These are phyloP conservation scores for Antheraea mylitta DNA, from an alignment of 1,140 invertebrate species.

Conservation along the genomic window DNA sequence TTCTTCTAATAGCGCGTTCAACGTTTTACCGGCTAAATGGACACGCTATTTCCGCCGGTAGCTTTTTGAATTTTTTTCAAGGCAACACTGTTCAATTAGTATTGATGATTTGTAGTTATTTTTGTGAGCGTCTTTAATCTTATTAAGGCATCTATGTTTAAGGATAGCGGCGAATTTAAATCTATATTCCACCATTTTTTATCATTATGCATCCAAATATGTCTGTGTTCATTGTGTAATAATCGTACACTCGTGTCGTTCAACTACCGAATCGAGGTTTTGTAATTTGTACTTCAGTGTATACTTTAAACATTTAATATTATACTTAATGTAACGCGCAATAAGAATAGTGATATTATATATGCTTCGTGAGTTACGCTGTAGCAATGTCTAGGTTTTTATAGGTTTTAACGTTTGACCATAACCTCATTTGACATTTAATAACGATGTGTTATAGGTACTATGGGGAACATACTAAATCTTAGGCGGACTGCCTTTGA, in stretches of 20 bases:
- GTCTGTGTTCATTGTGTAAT: slow-evolving; percentile 5
- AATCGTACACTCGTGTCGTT: not conserved
- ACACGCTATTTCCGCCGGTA: slow-evolving; percentile 51
- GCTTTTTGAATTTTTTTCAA: slow-evolving; percentile 42
- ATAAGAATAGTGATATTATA: no score
- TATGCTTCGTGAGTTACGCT: no score
- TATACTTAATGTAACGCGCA: no score
- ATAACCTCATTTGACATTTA: no score
- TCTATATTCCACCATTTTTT: slow-evolving; percentile 5
- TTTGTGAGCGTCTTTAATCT: slow-evolving; percentile 38
- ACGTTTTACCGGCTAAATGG: slow-evolving; percentile 32
- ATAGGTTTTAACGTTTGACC: no score
- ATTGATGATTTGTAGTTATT: slow-evolving; percentile 51
- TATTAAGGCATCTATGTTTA: slow-evolving; percentile 32
- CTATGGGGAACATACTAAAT: no score
- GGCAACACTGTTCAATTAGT: slow-evolving; percentile 47
- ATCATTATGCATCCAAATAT: not conserved
- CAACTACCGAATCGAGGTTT: not conserved
- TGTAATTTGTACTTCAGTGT: not conserved
- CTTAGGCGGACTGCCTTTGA: no score
- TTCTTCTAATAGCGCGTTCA: slow-evolving; percentile 47
- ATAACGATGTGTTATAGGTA: no score
- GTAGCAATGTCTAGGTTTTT: no score
- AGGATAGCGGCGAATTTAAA: not conserved
- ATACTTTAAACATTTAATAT: no score